Base-by-base conservation (phyloP, 1,140 invertebrate genomes). In the Rhyacophila brunnea region DNA sequence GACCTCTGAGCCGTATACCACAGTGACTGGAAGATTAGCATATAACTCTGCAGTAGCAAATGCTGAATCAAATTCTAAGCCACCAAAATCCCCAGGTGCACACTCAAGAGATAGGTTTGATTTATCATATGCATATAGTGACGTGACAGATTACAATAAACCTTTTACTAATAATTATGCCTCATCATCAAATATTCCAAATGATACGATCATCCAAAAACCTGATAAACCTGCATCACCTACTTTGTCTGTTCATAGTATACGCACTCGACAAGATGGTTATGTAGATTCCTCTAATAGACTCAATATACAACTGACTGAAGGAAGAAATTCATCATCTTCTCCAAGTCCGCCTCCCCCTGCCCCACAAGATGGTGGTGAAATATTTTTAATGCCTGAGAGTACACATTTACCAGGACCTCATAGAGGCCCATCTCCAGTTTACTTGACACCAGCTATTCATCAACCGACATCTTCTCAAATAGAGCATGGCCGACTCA, bases 311-410 rank as follows among this genome's bases (percentile, higher is more conserved):
- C 77, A 74, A 60, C 81, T 79, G 62, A 71, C 78, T 15, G 79
- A 83, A 68, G 77, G 71, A 60, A 77, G 78, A 68, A 75, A 77
- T 35, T 80, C 80, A 59, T 83, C 83, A 32, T 80, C 80, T 60
- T 83, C 83, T 28, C 81, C 85, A 10, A 87, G 85, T 73, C 90
- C 90, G 6, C 89, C 90, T n/a, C 89, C 90, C 18, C 89, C 90
- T 42, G 89, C 90, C 2, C 89, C 90, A 15, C 75, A 73, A 63
- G 85, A 87, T 70, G 78, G 80, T 15, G 67, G 74, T 43, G 79
- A 84, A 62, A 57, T 71, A 43, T 80, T 80, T 53, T 66, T 80
- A 13, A 73, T 79, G 69, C 69, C 75, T 5, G 63, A 71, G 18
- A 67, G 72, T 17, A 70, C 70, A 10, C 63, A 67, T 50, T 68